Conservation (phyloP, 2,113 vertebrate genomes). For the Malaclemys terrapin region DNA sequence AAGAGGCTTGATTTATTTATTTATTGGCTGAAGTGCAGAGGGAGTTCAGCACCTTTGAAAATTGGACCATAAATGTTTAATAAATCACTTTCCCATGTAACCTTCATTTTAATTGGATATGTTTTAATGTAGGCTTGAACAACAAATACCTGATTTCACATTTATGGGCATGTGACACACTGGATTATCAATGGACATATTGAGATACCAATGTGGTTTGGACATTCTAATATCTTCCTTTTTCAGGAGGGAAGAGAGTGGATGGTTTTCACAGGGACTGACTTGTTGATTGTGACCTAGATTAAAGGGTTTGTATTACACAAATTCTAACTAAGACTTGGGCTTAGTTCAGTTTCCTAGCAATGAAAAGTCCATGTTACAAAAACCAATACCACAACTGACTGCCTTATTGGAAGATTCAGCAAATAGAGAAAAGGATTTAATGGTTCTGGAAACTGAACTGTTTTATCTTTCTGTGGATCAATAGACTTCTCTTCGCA, state of each 20-base stretch:
- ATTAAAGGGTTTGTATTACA: background rate
- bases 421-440: background rate
- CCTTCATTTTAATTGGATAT: background rate
- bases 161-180: background rate
- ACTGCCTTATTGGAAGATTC: background rate
- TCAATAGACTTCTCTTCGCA: background rate
- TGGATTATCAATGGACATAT: background rate
- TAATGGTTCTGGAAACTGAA: background rate
- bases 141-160: background rate
- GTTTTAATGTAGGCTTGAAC: background rate
- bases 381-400: background rate
- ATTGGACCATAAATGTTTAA: background rate
- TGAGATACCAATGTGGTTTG: background rate
- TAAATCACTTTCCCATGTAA: background rate
- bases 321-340: background rate
- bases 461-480: background rate
- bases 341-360: background rate
- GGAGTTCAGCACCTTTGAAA: background rate
- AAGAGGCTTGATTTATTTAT: background rate
- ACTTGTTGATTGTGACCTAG: background rate
- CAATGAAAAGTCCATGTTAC: background rate
- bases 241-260: background rate
- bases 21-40: background rate
- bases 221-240: background rate
- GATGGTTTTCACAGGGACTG: background rate